Evolutionary conservation across 2,113 vertebrate species (phyloP).

Genomic region (Malurus elegans): DNA sequence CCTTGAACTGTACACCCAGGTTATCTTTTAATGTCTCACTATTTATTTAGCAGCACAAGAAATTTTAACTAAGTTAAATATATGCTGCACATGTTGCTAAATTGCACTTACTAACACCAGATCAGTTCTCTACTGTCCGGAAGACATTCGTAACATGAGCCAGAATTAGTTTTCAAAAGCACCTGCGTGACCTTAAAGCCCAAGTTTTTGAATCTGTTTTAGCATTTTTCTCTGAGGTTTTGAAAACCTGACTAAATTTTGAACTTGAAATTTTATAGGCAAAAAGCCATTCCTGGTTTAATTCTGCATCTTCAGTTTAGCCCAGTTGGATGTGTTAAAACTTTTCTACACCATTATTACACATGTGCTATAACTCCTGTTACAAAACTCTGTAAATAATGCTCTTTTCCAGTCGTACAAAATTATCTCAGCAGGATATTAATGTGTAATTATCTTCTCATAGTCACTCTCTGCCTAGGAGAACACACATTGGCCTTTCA

Average conservation of each 20-base stretch:
- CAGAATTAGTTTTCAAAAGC: background rate
- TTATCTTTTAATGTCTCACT: background rate
- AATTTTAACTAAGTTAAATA: background rate
- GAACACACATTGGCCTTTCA: background rate
- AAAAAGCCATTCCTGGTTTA: background rate
- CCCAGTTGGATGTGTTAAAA: background rate
- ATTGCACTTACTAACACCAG: background rate
- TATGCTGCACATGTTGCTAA: background rate
- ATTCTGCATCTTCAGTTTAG: background rate
- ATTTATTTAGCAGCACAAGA: background rate
- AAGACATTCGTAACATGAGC: background rate
- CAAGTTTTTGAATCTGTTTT: background rate
- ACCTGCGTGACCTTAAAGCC: background rate
- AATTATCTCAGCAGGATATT: conserved; percentile 7
- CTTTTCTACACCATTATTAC: background rate
- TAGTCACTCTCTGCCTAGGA: background rate
- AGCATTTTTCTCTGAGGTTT: background rate
- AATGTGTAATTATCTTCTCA: conserved; percentile 3
- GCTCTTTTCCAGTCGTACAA: background rate
- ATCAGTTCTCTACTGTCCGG: background rate
- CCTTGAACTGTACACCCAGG: background rate
- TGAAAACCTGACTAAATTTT: background rate
- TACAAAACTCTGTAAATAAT: background rate
- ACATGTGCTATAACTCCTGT: background rate
- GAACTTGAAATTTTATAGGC: background rate